Percentiles rank a stretch among this genome's conserved stretches.
Evolutionary conservation across 2,797 vertebrate genomes (phyloP).

Genomic region (Caiman crocodilus): DNA sequence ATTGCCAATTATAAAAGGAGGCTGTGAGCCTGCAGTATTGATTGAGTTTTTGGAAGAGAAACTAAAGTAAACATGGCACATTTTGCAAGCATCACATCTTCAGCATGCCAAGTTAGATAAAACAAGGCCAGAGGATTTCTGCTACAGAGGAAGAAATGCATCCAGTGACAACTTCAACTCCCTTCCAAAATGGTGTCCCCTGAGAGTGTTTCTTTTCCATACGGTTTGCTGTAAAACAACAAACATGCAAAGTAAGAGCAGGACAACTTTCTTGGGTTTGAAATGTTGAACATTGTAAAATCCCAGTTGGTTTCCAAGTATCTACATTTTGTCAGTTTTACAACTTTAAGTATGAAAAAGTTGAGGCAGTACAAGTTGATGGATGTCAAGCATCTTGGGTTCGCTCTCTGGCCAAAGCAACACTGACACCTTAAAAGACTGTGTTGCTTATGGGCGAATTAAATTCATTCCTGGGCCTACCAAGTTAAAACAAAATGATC

Average conservation of each 20-base stretch:
- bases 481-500: slow-evolving; percentile 46
- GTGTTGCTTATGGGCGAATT: slow-evolving; percentile 56
- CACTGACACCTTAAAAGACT: slow-evolving; percentile 54
- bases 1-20: slow-evolving; percentile 65
- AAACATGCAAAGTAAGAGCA: slow-evolving; percentile 24
- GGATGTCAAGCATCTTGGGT: neutral
- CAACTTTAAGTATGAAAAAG: slow-evolving; percentile 19
- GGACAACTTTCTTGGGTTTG: slow-evolving; percentile 11
- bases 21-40: slow-evolving; percentile 52
- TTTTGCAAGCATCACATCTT: slow-evolving; percentile 57
- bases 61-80: slow-evolving; percentile 54
- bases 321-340: slow-evolving; percentile 6
- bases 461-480: slow-evolving; percentile 58
- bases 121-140: slow-evolving; percentile 64
- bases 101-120: slow-evolving; percentile 63
- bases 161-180: slow-evolving; percentile 55
- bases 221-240: neutral
- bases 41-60: slow-evolving; percentile 66
- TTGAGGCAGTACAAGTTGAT: fast-evolving
- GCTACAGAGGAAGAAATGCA: slow-evolving; percentile 30
- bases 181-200: slow-evolving; percentile 51
- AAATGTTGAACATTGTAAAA: slow-evolving; percentile 37
- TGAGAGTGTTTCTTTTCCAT: neutral
- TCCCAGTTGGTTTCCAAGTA: slow-evolving; percentile 36
- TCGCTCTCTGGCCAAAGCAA: slow-evolving; percentile 38